Evolutionary conservation across 2,888 invertebrate genomes (phyloP).

Genomic region (Chelonus formosanus): DNA sequence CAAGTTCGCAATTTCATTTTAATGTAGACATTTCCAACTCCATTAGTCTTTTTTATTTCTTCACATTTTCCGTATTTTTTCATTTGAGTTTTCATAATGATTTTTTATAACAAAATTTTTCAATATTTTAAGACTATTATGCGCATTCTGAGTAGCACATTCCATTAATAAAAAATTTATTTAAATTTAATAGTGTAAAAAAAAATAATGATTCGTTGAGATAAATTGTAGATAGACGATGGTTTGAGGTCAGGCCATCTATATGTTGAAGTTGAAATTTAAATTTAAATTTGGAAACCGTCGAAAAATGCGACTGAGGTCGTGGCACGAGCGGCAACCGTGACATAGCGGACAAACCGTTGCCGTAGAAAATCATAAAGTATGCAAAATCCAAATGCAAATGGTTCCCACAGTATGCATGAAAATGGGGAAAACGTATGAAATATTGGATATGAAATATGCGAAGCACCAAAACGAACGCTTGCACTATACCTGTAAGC

Average conservation of each 20-base stretch:
- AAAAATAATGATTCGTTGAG: neutral
- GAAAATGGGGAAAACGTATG: slow-evolving; percentile 56
- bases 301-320: slow-evolving; percentile 33
- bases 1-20: too few species aligned
- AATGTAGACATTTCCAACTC: too few species aligned
- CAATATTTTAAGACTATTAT: too few species aligned
- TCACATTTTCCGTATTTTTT: too few species aligned
- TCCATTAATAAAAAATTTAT: neutral
- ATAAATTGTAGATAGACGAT: neutral
- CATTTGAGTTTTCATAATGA: too few species aligned
- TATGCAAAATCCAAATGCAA: slow-evolving; percentile 62
- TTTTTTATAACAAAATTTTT: too few species aligned
- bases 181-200: slow-evolving; percentile 1
- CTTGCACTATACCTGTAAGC: neutral
- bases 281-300: slow-evolving; percentile 39
- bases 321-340: slow-evolving; percentile 31
- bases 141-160: too few species aligned
- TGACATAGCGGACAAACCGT: slow-evolving; percentile 29
- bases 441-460: slow-evolving; percentile 54
- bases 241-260: neutral
- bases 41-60: too few species aligned
- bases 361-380: slow-evolving; percentile 58
- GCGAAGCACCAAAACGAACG: slow-evolving; percentile 3
- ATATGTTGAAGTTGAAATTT: slow-evolving; percentile 31
- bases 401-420: slow-evolving; percentile 53